phyloP scores from a whole-genome alignment of 2,113 vertebrate genomes.

The Plecturocebus donacophilus region DNA sequence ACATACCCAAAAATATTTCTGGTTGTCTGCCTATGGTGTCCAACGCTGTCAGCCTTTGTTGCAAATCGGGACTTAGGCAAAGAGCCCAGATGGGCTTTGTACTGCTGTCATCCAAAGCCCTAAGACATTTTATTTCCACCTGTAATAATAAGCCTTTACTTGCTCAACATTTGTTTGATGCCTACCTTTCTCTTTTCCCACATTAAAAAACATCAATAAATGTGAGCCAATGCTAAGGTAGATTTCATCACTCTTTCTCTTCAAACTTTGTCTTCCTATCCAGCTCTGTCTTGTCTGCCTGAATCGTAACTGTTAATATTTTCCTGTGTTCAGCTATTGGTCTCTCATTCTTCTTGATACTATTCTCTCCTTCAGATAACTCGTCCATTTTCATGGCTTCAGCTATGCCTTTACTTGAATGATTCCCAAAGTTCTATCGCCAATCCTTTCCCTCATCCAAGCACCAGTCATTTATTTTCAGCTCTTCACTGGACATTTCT shows the following conservation, averaged over 20 bases:
- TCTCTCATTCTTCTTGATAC: slow-evolving; percentile 4
- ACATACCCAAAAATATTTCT: slow-evolving; percentile 52
- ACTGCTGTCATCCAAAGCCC: slow-evolving; percentile 63
- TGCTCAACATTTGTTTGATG: neutral
- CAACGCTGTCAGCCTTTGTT: slow-evolving; percentile 36
- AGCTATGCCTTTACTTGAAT: neutral
- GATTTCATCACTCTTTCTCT: neutral
- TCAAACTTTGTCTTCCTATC: neutral
- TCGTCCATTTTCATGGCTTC: slow-evolving; percentile 4
- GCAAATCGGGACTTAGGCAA: slow-evolving; percentile 54
- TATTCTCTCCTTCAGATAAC: slow-evolving; percentile 13
- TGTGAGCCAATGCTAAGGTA: neutral
- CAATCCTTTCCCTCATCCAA: neutral
- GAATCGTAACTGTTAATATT: neutral
- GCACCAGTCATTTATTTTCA: neutral
- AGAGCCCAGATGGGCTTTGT: slow-evolving; percentile 55
- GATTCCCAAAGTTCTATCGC: neutral
- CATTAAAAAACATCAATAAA: slow-evolving; percentile 8
- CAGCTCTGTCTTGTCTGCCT: neutral
- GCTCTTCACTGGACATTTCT: neutral
- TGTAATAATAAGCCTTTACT: slow-evolving; percentile 60
- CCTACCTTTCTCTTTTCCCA: neutral
- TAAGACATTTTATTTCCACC: slow-evolving; percentile 70
- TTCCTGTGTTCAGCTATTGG: neutral
- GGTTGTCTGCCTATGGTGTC: slow-evolving; percentile 50